Percentiles rank a stretch among this genome's conserved stretches.
phyloP scores from a whole-genome alignment of 2,113 vertebrate genomes.

The Pomatostomus ruficeps region DNA sequence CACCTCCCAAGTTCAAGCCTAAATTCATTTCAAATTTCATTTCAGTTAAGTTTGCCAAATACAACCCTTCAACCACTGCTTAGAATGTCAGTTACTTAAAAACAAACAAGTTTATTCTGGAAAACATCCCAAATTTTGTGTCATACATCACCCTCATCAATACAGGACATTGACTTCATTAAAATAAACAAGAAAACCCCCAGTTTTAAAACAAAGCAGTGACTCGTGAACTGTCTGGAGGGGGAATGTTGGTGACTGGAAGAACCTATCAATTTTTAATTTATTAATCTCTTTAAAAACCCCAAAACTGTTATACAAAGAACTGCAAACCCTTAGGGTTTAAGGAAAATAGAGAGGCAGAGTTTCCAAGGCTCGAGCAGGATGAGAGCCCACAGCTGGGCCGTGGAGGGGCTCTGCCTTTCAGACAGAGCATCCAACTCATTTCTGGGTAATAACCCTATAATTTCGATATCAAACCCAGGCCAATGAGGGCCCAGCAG shows the following conservation, averaged over 20 bases:
- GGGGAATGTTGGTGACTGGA: background rate
- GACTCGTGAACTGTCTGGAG: background rate
- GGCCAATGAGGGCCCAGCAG: constrained; percentile 4
- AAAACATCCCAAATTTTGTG: background rate
- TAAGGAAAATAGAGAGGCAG: background rate
- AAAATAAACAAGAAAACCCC: background rate
- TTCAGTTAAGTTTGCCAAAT: background rate
- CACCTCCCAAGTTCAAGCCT: background rate
- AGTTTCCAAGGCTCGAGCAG: background rate
- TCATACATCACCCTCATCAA: background rate
- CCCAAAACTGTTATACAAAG: background rate
- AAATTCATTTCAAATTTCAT: background rate
- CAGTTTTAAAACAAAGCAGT: background rate
- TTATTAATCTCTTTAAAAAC: background rate
- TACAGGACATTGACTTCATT: background rate
- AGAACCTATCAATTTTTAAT: rapidly evolving
- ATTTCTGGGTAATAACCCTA: background rate
- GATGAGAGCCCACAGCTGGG: background rate
- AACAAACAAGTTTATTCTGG: background rate
- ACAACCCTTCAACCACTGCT: background rate
- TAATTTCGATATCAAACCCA: constrained; percentile 20
- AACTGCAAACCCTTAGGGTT: background rate
- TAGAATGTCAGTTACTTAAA: background rate
- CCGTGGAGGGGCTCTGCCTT: background rate
- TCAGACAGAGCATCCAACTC: background rate